Percentiles rank a stretch among this genome's conserved stretches.
Conservation (phyloP, 1,140 invertebrate species). For the Magallana gigas region DNA sequence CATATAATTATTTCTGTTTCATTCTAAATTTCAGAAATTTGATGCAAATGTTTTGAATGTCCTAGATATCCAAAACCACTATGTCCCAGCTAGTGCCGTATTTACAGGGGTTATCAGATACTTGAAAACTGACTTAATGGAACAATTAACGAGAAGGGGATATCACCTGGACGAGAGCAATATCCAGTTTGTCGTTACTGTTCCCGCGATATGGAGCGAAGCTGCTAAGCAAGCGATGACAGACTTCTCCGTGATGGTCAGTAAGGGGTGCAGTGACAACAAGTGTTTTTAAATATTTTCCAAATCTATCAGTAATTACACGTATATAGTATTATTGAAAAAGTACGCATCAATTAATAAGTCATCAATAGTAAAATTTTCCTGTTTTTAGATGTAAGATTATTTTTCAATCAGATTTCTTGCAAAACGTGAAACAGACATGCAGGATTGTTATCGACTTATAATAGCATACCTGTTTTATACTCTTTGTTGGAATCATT, state of each 20-base stretch:
- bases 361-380: no score
- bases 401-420: no score
- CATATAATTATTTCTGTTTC: no score
- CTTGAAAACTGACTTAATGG: not conserved
- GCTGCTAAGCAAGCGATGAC: slow-evolving; percentile 26
- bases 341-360: no score
- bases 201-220: slow-evolving; percentile 26
- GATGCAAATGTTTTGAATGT: not conserved
- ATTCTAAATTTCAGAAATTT: not conserved
- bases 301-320: no score
- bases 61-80: not conserved
- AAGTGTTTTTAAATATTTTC: no score
- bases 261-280: not conserved
- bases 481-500: no score
- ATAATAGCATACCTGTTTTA: no score
- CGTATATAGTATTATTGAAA: no score
- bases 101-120: not conserved
- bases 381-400: no score
- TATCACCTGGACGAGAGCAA: not conserved
- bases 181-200: slow-evolving; percentile 31
- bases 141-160: not conserved
- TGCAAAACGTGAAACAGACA: no score
- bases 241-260: not conserved
- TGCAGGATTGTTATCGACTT: no score
- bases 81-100: not conserved